phyloP scores from a whole-genome alignment of 23 tunicate species.

The Trididemnum miniatum region DNA sequence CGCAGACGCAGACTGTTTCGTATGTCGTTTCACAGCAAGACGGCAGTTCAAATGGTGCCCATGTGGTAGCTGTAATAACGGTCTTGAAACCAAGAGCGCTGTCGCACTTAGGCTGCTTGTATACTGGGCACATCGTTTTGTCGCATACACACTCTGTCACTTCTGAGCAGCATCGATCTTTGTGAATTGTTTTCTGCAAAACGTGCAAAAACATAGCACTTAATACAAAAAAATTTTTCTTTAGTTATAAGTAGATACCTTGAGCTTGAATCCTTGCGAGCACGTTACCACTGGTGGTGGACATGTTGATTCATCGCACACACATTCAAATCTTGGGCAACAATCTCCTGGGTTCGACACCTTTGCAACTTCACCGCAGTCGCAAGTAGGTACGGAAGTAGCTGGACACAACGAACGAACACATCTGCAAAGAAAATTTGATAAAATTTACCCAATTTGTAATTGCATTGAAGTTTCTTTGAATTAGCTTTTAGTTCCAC shows the following conservation, averaged over 20 bases:
- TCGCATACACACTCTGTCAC: conserved; percentile 85
- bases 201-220: background rate
- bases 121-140: conserved; percentile 61
- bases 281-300: conserved; percentile 54
- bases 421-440: conserved; percentile 62
- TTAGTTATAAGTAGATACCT: conserved; percentile 38
- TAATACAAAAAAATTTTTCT: background rate
- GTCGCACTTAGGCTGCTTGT: conserved; percentile 56
- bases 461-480: too few species aligned
- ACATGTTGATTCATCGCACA: conserved; percentile 77
- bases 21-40: conserved; percentile 71
- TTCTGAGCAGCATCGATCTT: conserved; percentile 75
- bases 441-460: too few species aligned
- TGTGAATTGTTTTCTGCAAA: conserved; percentile 37
- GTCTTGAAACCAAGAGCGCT: conserved; percentile 56
- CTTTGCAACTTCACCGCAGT: conserved; percentile 52
- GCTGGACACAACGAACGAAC: conserved; percentile 71
- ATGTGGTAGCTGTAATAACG: conserved; percentile 62
- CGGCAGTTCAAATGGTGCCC: conserved; percentile 58
- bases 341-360: conserved; percentile 69
- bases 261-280: conserved; percentile 65
- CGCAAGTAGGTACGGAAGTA: conserved; percentile 42
- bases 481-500: too few species aligned
- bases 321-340: conserved; percentile 76
- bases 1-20: conserved; percentile 91